Evolutionary conservation across 2,797 vertebrate species (phyloP), one percentile per base, ranked within the genome.

Genomic region (Poecilia velifera): DNA sequence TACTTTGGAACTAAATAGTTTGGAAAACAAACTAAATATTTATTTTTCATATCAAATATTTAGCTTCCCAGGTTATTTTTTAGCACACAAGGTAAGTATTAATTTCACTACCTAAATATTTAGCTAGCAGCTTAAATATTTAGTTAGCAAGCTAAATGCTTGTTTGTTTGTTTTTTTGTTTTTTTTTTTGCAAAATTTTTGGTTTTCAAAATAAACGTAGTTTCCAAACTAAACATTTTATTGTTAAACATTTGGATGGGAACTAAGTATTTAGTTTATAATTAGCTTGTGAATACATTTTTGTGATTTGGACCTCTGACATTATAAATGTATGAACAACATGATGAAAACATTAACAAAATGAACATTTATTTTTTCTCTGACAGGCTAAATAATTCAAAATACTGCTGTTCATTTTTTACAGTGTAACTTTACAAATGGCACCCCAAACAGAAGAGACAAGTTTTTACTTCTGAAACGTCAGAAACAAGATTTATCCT

Each of bases 391-490:
- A n/a, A 55, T 55, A 12, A 55, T 25, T n/a, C 53, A 31, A n/a
- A 55, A n/a, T 55, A 10, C 0, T 55, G 47, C 22, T 6, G 49
- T 22, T 51, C 6, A 20, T 22, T 51, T 51, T 20, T 51, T 22
- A 16, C 20, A 22, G 20, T 22, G 6, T 51, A 22, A 51, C 49
- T 55, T 55, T n/a, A 55, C 53, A n/a, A 55, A n/a, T 12, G 9
- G 3, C 53, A n/a, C 22, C 9, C 51, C 53, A 31, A 28, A 73
- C 75, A 8, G 62, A 41, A 78, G 31, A 59, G 55, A 59, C 1
- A 25, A 39, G 49, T 78, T 84, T 76, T n/a, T 20, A 68, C 68
- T 84, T 84, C 66, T 72, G 51, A 57, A 57, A 25, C 6, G 2
- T 53, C 49, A 53, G 49, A 53, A 53, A 53, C 49, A 8, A 25